A percentile compares a stretch with the other conserved stretches of the same genome.
phyloP scores from a whole-genome alignment of 1,140 invertebrate genomes.

The Rhagoletis zephyria region DNA sequence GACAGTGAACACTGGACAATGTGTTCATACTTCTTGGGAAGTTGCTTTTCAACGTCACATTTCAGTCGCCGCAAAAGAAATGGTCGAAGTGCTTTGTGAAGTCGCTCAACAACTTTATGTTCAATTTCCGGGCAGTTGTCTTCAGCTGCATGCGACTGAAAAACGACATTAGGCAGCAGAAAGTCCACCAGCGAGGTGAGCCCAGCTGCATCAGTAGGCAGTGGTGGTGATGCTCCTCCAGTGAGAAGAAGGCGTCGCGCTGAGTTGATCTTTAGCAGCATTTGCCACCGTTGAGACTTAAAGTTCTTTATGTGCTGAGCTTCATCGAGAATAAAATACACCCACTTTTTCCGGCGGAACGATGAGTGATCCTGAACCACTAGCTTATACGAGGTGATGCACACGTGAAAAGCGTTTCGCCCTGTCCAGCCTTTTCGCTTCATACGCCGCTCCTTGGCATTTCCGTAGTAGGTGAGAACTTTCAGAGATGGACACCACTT shows the following conservation, averaged over 20 bases:
- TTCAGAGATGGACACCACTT: conserved; percentile 99
- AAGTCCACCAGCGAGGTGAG: conserved; percentile 99
- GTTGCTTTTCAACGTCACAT: conserved; percentile 98
- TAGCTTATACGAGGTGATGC: conserved; percentile 99
- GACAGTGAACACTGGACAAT: conserved; percentile 96
- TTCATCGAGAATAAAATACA: conserved; percentile 98
- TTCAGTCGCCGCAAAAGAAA: conserved; percentile 97
- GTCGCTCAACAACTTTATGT: no score
- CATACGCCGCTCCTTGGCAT: conserved; percentile 94
- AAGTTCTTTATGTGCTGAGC: conserved; percentile 99
- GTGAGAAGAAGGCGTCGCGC: conserved; percentile 93
- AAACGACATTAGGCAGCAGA: conserved; percentile 99
- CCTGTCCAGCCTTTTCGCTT: conserved; percentile 99
- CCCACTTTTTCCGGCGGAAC: conserved; percentile 98
- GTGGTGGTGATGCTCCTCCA: conserved; percentile 96
- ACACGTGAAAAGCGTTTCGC: conserved; percentile 98
- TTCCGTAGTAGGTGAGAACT: conserved; percentile 98
- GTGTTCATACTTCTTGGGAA: conserved; percentile 99
- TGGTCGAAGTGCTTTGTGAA: conserved; percentile 99
- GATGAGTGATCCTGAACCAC: conserved; percentile 99
- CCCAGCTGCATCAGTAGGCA: conserved; percentile 99
- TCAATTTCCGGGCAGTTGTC: no score
- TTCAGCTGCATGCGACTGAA: conserved; percentile 96
- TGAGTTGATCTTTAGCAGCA: conserved; percentile 96
- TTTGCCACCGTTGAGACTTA: conserved; percentile 98